These are phyloP conservation scores for Clarias pachynema DNA, from an alignment of 2,797 vertebrate genomes.

Conservation along the genomic window DNA sequence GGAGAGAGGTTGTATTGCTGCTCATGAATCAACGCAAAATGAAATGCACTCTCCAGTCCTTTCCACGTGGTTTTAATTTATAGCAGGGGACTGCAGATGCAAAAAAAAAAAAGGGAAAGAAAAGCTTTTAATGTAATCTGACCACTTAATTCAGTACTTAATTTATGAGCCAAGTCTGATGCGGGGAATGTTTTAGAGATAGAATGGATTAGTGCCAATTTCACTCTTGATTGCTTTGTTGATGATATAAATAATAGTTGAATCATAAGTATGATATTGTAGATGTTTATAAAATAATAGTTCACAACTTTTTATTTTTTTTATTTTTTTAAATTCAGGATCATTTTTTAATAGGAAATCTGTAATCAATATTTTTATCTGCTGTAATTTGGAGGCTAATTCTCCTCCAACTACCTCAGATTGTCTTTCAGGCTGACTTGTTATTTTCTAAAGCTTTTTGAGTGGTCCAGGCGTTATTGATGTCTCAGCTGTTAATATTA, in stretches of 20 bases:
- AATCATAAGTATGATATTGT: neutral
- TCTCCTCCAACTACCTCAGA: constrained; percentile 10
- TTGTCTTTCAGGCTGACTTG: constrained; percentile 61
- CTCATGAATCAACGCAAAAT: constrained; percentile 91
- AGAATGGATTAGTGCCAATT: constrained; percentile 38
- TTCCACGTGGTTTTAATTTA: constrained; percentile 95
- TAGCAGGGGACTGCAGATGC: constrained; percentile 84
- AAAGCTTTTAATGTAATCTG: constrained; percentile 91
- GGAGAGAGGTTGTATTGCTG: constrained; percentile 89
- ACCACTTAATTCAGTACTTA: constrained; percentile 87
- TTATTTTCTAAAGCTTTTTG: constrained; percentile 63
- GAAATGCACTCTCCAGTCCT: constrained; percentile 87
- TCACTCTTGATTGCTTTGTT: constrained; percentile 22
- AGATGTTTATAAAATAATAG: constrained; percentile 7
- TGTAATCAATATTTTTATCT: constrained; percentile 20
- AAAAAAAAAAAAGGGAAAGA: constrained; percentile 60
- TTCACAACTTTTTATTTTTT: neutral
- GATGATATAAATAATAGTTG: constrained; percentile 27
- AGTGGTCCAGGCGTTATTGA: constrained; percentile 74
- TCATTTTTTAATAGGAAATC: neutral
- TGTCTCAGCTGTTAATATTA: constrained; percentile 78
- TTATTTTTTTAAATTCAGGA: neutral
- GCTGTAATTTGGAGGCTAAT: constrained; percentile 29
- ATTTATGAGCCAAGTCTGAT: constrained; percentile 83
- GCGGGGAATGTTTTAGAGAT: constrained; percentile 73